phyloP scores from a whole-genome alignment of 2,888 invertebrate species.

The Drosophila pseudotakahashii region DNA sequence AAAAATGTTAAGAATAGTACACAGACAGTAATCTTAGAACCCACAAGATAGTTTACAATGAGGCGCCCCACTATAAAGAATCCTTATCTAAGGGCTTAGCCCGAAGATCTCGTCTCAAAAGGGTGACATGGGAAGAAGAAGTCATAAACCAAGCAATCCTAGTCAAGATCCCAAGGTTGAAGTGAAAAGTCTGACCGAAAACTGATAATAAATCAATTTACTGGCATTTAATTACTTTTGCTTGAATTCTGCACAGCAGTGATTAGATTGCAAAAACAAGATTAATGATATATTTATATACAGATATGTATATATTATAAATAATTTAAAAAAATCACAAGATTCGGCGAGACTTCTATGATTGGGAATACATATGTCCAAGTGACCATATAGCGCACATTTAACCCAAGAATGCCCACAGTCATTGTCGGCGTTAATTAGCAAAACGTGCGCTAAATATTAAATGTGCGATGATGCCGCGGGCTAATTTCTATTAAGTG shows the following conservation, averaged over 20 bases:
- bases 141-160: constrained; percentile 5
- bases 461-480: constrained; percentile 43
- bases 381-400: constrained; percentile 3
- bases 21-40: constrained; percentile 8
- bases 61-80: constrained; percentile 8
- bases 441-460: constrained; percentile 60
- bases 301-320: not conserved
- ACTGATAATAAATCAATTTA: constrained; percentile 31
- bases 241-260: constrained; percentile 1
- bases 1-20: not conserved
- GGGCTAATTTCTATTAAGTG: constrained; percentile 72
- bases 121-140: not conserved
- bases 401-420: constrained; percentile 20
- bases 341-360: constrained; percentile 20
- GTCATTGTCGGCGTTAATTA: constrained; percentile 57
- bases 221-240: constrained; percentile 17
- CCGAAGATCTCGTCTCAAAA: not conserved
- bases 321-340: not conserved
- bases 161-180: constrained; percentile 6
- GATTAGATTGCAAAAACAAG: constrained; percentile 33
- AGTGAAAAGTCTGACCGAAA: constrained; percentile 5
- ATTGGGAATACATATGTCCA: constrained; percentile 5
- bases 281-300: constrained; percentile 18
- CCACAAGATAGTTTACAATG: constrained; percentile 14
- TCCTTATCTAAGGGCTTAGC: constrained; percentile 10